Evolutionary conservation across 2,888 invertebrate species (phyloP).

Genomic region (Cataglyphis altisquamis): DNA sequence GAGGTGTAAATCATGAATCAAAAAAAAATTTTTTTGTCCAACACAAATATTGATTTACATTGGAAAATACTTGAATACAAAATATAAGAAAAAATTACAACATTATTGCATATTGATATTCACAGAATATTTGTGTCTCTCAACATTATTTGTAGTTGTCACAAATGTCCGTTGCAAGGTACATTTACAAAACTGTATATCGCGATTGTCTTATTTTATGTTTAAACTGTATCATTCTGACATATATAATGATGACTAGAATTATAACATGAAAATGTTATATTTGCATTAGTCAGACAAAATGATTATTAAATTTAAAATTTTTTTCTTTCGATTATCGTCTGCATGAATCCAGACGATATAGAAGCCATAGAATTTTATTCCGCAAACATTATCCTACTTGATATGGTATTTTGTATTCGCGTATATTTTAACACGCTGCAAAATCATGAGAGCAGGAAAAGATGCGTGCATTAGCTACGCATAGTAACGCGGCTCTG

Average conservation of each 20-base stretch:
- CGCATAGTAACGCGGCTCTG: background rate
- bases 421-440: conserved; percentile 27
- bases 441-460: background rate
- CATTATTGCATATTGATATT: conserved; percentile 17
- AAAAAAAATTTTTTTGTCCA: background rate
- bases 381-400: background rate
- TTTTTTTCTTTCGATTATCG: background rate
- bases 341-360: background rate
- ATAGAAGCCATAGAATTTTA: background rate
- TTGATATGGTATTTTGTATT: background rate
- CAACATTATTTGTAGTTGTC: conserved; percentile 34
- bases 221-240: background rate
- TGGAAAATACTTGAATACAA: conserved; percentile 13
- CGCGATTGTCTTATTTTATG: background rate
- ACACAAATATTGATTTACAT: conserved; percentile 17
- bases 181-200: background rate
- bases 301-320: background rate
- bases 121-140: background rate
- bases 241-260: background rate
- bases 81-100: conserved; percentile 30
- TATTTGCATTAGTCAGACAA: background rate
- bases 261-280: conserved; percentile 6
- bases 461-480: conserved; percentile 18
- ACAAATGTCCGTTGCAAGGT: conserved; percentile 27
- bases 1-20: background rate